These are phyloP conservation scores for Gonocerus acuteangulatus DNA, from an alignment of 2,888 invertebrate species.

Conservation along the genomic window DNA sequence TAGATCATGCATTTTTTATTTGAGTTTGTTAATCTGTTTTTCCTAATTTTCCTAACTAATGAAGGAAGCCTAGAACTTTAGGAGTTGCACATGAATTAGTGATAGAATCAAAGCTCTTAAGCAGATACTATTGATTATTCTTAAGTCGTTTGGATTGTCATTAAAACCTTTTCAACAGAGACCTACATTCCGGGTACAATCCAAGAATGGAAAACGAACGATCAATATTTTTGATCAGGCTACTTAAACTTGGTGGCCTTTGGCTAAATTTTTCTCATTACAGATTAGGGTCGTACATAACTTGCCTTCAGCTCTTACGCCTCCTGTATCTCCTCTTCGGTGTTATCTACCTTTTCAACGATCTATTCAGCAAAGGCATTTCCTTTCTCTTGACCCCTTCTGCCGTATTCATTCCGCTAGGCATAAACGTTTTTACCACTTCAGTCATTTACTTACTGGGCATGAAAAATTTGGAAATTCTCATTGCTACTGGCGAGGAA, in stretches of 20 bases:
- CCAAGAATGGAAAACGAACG: neutral
- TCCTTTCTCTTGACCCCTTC: neutral
- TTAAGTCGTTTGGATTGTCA: too few species aligned
- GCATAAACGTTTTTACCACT: neutral
- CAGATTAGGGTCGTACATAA: neutral
- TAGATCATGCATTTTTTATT: too few species aligned
- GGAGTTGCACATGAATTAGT: too few species aligned
- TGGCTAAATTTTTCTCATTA: neutral
- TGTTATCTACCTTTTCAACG: neutral
- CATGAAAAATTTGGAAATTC: neutral
- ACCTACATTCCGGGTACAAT: too few species aligned
- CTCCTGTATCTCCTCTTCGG: neutral
- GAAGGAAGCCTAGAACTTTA: too few species aligned
- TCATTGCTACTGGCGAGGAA: neutral
- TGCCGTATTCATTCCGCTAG: neutral
- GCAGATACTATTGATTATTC: too few species aligned
- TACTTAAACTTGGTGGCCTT: neutral
- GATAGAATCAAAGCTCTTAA: too few species aligned
- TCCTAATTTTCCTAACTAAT: too few species aligned
- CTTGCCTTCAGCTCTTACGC: neutral
- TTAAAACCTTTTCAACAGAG: too few species aligned
- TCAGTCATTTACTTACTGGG: neutral
- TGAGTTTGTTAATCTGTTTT: too few species aligned
- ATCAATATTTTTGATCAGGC: constrained; percentile 29
- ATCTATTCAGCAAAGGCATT: neutral